phyloP scores from a whole-genome alignment of 2,113 vertebrate genomes.

The Carassius carassius region DNA sequence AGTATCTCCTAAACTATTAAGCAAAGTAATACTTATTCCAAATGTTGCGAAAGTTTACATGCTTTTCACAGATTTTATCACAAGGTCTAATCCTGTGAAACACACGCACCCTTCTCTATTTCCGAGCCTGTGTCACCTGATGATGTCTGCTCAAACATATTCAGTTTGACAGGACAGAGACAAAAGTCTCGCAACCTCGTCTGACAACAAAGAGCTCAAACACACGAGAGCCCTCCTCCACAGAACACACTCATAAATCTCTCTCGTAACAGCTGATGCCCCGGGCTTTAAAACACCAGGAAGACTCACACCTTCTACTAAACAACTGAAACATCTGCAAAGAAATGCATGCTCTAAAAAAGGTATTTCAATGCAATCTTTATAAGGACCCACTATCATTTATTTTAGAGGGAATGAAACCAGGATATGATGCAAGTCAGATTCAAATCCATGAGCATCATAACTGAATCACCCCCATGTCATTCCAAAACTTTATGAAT shows the following conservation, averaged over 20 bases:
- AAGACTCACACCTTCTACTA: background rate
- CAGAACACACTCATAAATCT: conserved; percentile 29
- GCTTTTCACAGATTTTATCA: background rate
- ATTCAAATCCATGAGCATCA: background rate
- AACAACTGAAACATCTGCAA: background rate
- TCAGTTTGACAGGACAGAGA: background rate
- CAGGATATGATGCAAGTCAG: background rate
- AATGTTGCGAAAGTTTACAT: background rate
- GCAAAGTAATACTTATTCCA: background rate
- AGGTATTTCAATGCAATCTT: background rate
- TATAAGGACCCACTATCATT: background rate
- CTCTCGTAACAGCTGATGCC: background rate
- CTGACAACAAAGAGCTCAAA: background rate
- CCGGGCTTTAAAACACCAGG: background rate
- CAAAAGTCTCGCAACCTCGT: background rate
- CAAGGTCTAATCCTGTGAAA: background rate
- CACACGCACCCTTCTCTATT: background rate
- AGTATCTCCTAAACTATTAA: background rate
- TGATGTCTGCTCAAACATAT: conserved; percentile 9
- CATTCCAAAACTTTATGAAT: too few relatives aligned
- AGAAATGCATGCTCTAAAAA: background rate
- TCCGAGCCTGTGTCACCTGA: background rate
- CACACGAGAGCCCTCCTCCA: background rate
- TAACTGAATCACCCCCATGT: too few relatives aligned
- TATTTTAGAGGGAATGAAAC: background rate